A percentile compares a stretch with the other conserved stretches of the same genome.
phyloP scores from a whole-genome alignment of 2,797 vertebrate species.

The Myotis daubentonii region DNA sequence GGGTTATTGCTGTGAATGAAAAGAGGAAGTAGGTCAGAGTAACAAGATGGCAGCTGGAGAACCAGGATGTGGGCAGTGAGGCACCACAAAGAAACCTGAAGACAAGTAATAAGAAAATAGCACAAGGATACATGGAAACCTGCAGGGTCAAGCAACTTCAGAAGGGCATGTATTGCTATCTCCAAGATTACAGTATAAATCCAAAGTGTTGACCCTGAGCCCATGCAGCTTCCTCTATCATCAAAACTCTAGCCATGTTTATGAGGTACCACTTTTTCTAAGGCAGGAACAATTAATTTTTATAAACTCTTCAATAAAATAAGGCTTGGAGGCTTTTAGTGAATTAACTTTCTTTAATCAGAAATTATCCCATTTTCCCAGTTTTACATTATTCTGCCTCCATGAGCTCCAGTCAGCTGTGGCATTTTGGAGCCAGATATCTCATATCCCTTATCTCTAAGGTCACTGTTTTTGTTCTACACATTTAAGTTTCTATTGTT shows the following conservation, averaged over 20 bases:
- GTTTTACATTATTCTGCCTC: background rate
- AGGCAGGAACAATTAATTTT: background rate
- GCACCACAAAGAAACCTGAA: background rate
- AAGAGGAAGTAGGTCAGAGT: background rate
- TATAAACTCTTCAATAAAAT: background rate
- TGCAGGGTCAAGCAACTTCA: background rate
- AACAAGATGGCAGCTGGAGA: background rate
- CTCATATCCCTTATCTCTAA: background rate
- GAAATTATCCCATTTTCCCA: background rate
- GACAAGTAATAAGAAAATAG: background rate
- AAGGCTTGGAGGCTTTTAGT: background rate
- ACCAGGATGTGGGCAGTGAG: background rate
- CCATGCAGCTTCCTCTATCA: background rate
- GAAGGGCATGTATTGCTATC: background rate
- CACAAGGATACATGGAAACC: background rate
- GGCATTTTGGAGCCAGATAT: background rate
- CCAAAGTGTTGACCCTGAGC: background rate
- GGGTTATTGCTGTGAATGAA: background rate
- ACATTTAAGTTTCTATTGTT: conserved; percentile 4
- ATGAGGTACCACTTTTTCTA: conserved; percentile 6
- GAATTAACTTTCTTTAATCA: background rate
- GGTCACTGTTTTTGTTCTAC: background rate
- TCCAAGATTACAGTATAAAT: background rate
- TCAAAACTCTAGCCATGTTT: background rate
- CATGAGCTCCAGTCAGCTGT: background rate